These are phyloP conservation scores for Heliconius himera DNA, from an alignment of 1,140 invertebrate species.

Conservation along the genomic window DNA sequence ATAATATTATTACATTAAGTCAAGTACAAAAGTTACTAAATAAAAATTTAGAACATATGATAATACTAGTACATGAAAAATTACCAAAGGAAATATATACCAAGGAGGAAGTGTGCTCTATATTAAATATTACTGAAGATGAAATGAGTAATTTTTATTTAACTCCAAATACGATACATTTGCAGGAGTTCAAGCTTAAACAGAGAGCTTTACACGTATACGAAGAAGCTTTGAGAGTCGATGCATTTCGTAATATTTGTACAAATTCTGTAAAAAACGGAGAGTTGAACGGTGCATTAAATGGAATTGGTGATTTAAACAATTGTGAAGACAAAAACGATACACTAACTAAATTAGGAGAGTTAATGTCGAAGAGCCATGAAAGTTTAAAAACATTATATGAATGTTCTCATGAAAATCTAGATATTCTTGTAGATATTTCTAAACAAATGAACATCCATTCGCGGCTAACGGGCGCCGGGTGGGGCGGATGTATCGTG, in stretches of 20 bases:
- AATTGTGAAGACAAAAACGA: conserved; percentile 33
- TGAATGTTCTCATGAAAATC: conserved; percentile 95
- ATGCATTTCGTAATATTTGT: conserved; percentile 88
- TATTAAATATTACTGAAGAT: conserved; percentile 85
- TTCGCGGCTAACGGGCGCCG: conserved; percentile 95
- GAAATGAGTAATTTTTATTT: conserved; percentile 86
- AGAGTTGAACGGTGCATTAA: conserved; percentile 80
- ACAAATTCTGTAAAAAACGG: conserved; percentile 79
- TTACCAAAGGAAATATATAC: conserved; percentile 89
- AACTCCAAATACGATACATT: conserved; percentile 86
- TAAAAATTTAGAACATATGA: conserved; percentile 86
- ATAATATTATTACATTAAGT: conserved; percentile 81
- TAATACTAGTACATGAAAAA: conserved; percentile 83
- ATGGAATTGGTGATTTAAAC: conserved; percentile 31
- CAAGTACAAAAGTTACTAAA: conserved; percentile 87
- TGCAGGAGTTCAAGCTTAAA: conserved; percentile 89
- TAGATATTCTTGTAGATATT: conserved; percentile 92
- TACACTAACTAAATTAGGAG: conserved; percentile 86
- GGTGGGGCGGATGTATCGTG: conserved; percentile 98
- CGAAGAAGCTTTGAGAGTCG: conserved; percentile 91
- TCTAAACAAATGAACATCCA: conserved; percentile 89
- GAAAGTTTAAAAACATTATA: conserved; percentile 92
- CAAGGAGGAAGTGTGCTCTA: conserved; percentile 87
- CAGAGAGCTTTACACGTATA: conserved; percentile 95
- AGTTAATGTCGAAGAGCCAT: conserved; percentile 95